These are phyloP conservation scores for Pomacea maculata DNA, from an alignment of 1,140 invertebrate genomes.

Conservation along the genomic window DNA sequence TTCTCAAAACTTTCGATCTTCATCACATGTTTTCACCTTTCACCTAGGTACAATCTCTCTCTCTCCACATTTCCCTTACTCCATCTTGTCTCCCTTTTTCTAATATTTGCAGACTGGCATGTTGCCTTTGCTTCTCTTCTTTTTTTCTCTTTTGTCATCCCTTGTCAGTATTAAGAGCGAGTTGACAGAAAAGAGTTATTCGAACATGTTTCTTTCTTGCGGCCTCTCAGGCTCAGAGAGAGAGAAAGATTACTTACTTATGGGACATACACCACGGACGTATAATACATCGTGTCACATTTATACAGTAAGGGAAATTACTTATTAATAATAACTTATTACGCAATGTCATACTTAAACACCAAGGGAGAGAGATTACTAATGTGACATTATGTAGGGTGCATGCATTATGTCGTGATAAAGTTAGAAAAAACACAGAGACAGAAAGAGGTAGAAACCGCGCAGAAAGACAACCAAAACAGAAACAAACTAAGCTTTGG, in stretches of 20 bases:
- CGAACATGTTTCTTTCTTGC: not conserved
- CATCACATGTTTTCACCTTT: not conserved
- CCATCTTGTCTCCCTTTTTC: not conserved
- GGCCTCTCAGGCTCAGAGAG: not conserved
- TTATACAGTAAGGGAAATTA: no score
- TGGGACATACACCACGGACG: no score
- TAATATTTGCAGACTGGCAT: not conserved
- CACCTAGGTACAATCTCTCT: constrained; percentile 1
- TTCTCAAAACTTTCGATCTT: not conserved
- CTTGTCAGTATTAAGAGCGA: not conserved
- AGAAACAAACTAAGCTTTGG: no score
- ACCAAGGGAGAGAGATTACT: not conserved
- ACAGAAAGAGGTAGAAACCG: no score
- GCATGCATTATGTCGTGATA: not conserved
- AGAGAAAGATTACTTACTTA: not conserved
- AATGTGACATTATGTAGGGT: not conserved
- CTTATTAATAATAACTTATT: no score
- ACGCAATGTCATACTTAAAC: no score
- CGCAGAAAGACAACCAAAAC: no score
- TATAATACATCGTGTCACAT: no score
- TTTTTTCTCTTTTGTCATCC: not conserved
- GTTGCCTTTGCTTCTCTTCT: not conserved
- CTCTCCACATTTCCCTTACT: constrained; percentile 1
- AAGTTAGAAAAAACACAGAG: no score
- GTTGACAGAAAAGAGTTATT: not conserved